Conservation (phyloP, 2,888 invertebrate species). For the Zonitis immaculata region DNA sequence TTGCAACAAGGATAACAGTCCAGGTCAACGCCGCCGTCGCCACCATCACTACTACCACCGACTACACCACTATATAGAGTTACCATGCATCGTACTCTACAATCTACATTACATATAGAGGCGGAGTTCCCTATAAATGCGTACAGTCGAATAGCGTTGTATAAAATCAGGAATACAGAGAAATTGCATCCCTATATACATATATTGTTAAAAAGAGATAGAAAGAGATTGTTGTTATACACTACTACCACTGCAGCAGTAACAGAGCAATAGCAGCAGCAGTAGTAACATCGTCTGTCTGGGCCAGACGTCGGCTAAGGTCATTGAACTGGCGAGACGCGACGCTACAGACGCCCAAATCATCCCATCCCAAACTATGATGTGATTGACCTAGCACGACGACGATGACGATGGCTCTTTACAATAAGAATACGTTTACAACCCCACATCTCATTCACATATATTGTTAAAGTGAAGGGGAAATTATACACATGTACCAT, state of each 20-base stretch:
- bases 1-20: neutral
- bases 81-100: neutral
- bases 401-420: constrained; percentile 4
- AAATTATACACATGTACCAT: neutral
- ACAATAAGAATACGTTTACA: neutral
- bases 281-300: constrained; percentile 13
- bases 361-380: constrained; percentile 29
- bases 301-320: constrained; percentile 29
- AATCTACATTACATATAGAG: neutral
- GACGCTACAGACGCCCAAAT: constrained; percentile 28
- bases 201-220: neutral
- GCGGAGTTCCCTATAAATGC: neutral
- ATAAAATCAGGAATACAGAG: neutral
- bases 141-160: neutral
- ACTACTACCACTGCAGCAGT: neutral
- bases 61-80: neutral
- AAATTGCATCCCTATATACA: neutral
- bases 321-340: constrained; percentile 30
- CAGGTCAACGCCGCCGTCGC: neutral
- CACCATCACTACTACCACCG: too few relatives aligned
- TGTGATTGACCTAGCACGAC: constrained; percentile 28
- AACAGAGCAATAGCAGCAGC: neutral
- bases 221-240: too few relatives aligned
- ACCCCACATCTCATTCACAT: neutral
- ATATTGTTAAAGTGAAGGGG: neutral